Evolutionary conservation across 2,113 vertebrate genomes (phyloP).

Genomic region (Pogona vitticeps): DNA sequence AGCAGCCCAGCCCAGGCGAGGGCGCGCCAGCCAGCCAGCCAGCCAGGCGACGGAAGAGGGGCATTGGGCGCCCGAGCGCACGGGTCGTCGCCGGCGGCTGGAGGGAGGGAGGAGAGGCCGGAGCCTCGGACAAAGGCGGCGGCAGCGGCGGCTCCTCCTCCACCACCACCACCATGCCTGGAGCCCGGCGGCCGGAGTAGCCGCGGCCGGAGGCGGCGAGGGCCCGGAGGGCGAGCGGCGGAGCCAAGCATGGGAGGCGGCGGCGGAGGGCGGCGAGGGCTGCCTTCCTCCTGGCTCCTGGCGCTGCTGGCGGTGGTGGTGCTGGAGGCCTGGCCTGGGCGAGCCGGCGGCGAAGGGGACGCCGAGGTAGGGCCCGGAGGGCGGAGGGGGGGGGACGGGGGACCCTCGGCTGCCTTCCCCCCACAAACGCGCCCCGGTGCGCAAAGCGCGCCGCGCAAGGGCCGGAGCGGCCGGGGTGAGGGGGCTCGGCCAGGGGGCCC

Average conservation of each 20-base stretch:
- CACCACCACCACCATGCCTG: too few relatives aligned
- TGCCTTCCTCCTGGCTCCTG: conserved; percentile 18
- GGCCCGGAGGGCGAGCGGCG: neutral
- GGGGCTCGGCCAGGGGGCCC: neutral
- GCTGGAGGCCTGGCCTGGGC: conserved; percentile 43
- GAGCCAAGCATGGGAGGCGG: neutral
- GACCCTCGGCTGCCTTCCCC: neutral
- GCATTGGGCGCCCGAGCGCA: neutral
- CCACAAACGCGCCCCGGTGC: too few relatives aligned
- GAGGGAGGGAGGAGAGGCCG: neutral
- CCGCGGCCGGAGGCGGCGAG: neutral
- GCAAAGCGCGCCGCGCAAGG: neutral
- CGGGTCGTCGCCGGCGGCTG: neutral
- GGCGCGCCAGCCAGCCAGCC: neutral
- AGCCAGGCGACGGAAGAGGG: conserved; percentile 29
- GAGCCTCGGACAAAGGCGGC: neutral
- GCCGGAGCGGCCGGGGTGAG: neutral
- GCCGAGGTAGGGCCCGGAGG: conserved; percentile 64
- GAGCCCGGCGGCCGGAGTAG: neutral
- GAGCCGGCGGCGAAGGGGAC: conserved; percentile 53
- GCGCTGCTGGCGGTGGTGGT: conserved; percentile 38
- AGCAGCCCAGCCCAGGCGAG: neutral
- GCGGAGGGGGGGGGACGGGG: neutral
- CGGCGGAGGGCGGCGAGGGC: neutral
- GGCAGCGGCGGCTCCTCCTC: neutral